Conservation (phyloP, 2,888 invertebrate genomes). For the Epirrhoe alternata region DNA sequence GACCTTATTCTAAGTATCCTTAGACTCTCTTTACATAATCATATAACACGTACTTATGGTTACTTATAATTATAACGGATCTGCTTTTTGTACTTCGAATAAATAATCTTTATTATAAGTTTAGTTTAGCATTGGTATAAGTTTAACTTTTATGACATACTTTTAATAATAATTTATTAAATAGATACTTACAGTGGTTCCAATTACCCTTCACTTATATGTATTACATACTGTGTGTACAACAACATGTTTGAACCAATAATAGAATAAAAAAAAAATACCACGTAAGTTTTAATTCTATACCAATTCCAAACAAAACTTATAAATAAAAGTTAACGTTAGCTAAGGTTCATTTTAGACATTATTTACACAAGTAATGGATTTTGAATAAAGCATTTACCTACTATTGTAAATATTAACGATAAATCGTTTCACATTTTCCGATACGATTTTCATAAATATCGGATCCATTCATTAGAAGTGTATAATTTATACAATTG, state of each 20-base stretch:
- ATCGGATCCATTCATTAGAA: neutral
- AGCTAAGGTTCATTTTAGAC: constrained; percentile 11
- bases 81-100: constrained; percentile 22
- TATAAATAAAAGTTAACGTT: neutral
- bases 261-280: too few relatives aligned
- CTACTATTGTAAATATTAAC: constrained; percentile 17
- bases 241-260: too few relatives aligned
- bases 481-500: too few relatives aligned
- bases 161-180: neutral
- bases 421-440: constrained; percentile 9
- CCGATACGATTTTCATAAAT: constrained; percentile 8
- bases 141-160: neutral
- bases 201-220: too few relatives aligned
- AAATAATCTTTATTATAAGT: neutral
- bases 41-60: constrained; percentile 16
- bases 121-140: neutral
- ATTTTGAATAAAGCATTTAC: constrained; percentile 25
- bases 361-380: constrained; percentile 19
- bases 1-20: constrained; percentile 14
- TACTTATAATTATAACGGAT: constrained; percentile 6
- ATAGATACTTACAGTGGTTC: too few relatives aligned
- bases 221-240: too few relatives aligned
- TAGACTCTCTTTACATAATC: constrained; percentile 20
- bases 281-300: too few relatives aligned
- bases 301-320: neutral